phyloP scores from a whole-genome alignment of 2,797 vertebrate species.

The Cossypha polioptera region DNA sequence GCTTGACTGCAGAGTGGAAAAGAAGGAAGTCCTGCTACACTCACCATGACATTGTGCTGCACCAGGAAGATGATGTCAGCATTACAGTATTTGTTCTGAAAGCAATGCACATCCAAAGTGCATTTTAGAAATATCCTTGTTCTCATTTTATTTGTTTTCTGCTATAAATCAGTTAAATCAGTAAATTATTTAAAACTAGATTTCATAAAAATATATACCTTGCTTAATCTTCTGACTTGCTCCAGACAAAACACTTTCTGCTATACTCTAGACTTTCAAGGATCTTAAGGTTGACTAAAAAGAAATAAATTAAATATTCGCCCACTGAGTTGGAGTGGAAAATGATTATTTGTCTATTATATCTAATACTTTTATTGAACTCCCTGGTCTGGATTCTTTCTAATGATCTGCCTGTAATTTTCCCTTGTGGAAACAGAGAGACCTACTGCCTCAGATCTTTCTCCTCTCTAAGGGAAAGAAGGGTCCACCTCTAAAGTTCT shows the following conservation, averaged over 20 bases:
- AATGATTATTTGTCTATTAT: neutral
- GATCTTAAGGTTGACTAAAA: neutral
- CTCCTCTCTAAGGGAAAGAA: neutral
- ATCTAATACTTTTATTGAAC: neutral
- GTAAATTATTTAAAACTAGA: neutral
- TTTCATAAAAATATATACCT: neutral
- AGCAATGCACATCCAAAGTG: neutral
- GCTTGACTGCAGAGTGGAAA: neutral
- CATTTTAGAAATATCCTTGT: neutral
- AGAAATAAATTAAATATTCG: neutral
- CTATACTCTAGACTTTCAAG: neutral
- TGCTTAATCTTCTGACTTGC: neutral
- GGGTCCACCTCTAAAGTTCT: neutral
- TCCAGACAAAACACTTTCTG: neutral
- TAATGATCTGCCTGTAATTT: neutral
- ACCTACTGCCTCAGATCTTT: neutral
- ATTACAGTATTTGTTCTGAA: neutral
- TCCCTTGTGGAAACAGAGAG: neutral
- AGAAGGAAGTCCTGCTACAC: neutral
- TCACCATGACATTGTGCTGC: neutral
- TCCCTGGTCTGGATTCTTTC: neutral
- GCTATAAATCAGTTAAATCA: neutral
- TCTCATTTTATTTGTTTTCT: neutral
- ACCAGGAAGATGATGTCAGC: neutral
- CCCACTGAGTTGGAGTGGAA: fast-evolving